A percentile compares a stretch with the other conserved stretches of the same genome.
Evolutionary conservation across 2,888 invertebrate species (phyloP).

Genomic region (Callimorpha dominula): DNA sequence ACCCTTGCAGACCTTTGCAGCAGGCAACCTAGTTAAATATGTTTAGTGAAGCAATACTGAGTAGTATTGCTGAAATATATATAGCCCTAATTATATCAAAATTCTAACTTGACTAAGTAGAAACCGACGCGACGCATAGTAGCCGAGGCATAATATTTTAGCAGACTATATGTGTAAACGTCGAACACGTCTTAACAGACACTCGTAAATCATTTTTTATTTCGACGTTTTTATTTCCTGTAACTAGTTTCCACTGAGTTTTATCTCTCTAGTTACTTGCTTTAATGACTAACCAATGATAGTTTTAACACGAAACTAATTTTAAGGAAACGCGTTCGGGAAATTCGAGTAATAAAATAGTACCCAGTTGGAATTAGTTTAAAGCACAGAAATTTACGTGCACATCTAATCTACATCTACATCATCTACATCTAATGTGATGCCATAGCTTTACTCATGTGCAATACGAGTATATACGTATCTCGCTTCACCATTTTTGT

Average conservation of each 20-base stretch:
- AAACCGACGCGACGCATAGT: background rate
- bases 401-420: too few species aligned
- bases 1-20: too few species aligned
- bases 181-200: conserved; percentile 7
- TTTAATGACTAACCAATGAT: conserved; percentile 14
- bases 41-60: too few species aligned
- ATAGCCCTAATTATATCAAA: background rate
- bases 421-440: background rate
- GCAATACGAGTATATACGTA: too few species aligned
- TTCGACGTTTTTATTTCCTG: conserved; percentile 18
- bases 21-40: too few species aligned
- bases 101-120: background rate
- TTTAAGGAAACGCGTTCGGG: background rate
- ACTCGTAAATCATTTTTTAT: conserved; percentile 27
- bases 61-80: too few species aligned
- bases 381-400: background rate
- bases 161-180: background rate
- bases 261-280: conserved; percentile 6
- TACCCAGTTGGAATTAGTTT: background rate
- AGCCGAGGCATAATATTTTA: background rate
- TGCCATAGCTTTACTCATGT: too few species aligned
- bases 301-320: background rate
- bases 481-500: too few species aligned
- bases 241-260: conserved; percentile 9
- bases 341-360: conserved; percentile 8